phyloP scores from a whole-genome alignment of 1,140 invertebrate genomes.

The Drosophila sulfurigaster region DNA sequence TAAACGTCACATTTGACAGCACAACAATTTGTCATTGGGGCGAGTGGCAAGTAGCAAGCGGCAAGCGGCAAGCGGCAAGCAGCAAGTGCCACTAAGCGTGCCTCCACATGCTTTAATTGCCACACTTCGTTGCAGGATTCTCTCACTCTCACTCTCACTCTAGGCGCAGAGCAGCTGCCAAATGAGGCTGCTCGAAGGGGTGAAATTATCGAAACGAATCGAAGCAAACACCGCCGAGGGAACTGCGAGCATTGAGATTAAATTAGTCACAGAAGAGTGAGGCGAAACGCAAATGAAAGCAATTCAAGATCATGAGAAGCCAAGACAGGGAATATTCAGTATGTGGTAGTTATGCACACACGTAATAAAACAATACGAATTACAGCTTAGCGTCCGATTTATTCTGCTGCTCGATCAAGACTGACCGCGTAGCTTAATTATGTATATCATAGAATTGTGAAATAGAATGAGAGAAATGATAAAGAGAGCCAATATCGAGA shows the following conservation, averaged over 20 bases:
- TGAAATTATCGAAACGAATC: constrained; percentile 10
- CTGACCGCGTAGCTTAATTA: too few species aligned
- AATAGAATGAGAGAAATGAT: too few species aligned
- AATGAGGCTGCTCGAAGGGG: background rate
- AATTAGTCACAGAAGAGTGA: background rate
- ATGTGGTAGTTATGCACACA: too few species aligned
- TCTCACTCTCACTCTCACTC: background rate
- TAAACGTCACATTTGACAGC: constrained; percentile 76
- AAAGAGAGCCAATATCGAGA: too few species aligned
- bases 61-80: too few species aligned
- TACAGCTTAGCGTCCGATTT: too few species aligned
- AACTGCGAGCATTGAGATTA: background rate
- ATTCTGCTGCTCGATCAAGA: too few species aligned
- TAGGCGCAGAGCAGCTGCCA: background rate
- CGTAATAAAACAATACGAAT: too few species aligned
- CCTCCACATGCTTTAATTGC: constrained; percentile 49
- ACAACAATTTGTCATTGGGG: constrained; percentile 70
- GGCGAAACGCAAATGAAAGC: background rate
- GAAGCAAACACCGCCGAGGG: background rate
- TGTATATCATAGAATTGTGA: too few species aligned
- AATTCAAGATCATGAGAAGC: too few species aligned
- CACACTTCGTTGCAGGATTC: constrained; percentile 24
- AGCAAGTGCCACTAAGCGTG: constrained; percentile 11
- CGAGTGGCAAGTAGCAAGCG: background rate
- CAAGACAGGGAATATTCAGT: background rate